Evolutionary conservation across 1,140 invertebrate species (phyloP), one percentile per base, ranked within the genome.

Genomic region (Acyrthosiphon pisum): DNA sequence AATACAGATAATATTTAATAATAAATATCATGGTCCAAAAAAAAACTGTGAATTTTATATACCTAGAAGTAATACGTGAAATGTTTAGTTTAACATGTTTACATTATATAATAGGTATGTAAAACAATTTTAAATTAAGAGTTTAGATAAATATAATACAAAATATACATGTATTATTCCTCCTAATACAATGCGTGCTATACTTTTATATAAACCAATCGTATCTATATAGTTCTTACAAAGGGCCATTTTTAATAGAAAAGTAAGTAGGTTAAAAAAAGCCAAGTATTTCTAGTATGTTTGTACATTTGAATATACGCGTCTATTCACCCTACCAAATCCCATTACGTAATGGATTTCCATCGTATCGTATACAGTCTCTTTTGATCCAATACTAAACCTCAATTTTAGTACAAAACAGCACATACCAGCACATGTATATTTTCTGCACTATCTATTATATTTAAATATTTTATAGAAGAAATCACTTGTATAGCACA

Each of bases 321-420:
- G 35, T 41, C 23, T 60, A 90, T 60, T 90, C 53, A 68, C 8
- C 56, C 56, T 20, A 37, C 8, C 30, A 93, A 93, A 93, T 93
- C 48, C 91, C 81, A 93, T 93, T 93, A 56, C n/a, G 76, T 93
- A 93, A 93, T 93, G 81, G 81, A 93, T 86, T 93, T 93, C n/a
- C 46, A 30, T 86, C 35, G 35, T 37, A 68, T 41, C 23, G 81
- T 37, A 83, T 84, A 44, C 35, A 84, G 35, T 84, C 22, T 41
- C 35, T 53, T 86, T 93, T 93, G 81, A 84, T 84, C 81, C 76
- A 83, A 84, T 83, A 83, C 89, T 90, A 90, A 44, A 89, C 88
- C 35, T 56, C 35, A 60, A 90, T 44, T 44, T 90, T 68, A 68
- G 89, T 44, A 90, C 20, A 60, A 68, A 90, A 90, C 37, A 68